These are phyloP conservation scores for Hemibagrus wyckioides DNA, from an alignment of 2,113 vertebrate species.

Conservation along the genomic window DNA sequence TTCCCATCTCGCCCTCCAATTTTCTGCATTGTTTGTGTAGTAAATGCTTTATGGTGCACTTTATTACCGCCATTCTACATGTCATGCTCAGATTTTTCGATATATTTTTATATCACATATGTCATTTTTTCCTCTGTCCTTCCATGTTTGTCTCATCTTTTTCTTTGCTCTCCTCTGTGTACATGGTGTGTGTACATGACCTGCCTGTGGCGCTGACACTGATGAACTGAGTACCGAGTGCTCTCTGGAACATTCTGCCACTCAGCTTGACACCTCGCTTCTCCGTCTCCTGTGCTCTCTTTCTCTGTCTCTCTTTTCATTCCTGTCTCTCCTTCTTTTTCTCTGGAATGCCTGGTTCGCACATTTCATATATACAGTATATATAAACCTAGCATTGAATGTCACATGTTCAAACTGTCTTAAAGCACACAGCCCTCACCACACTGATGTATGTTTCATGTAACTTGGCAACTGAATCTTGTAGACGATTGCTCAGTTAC, in stretches of 20 bases:
- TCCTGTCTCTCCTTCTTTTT: background rate
- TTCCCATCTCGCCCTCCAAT: background rate
- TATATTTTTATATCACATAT: background rate
- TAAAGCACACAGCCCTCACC: background rate
- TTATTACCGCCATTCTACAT: background rate
- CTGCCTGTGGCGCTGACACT: conserved; percentile 6
- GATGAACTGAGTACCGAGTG: conserved; percentile 29
- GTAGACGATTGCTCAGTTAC: background rate
- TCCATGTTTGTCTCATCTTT: background rate
- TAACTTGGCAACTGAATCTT: conserved; percentile 17
- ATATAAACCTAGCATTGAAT: no score
- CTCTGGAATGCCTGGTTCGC: background rate
- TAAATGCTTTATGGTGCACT: no score
- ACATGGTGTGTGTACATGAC: conserved; percentile 7
- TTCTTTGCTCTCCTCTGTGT: background rate
- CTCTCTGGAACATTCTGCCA: conserved; percentile 25
- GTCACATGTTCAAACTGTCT: background rate
- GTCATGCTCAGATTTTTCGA: background rate
- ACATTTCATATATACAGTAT: background rate
- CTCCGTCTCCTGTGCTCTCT: background rate
- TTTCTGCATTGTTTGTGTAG: background rate
- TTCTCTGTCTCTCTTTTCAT: background rate
- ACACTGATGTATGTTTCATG: background rate
- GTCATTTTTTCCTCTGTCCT: background rate
- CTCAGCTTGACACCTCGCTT: background rate